phyloP scores from a whole-genome alignment of 2,797 vertebrate species.

The Cuniculus paca region DNA sequence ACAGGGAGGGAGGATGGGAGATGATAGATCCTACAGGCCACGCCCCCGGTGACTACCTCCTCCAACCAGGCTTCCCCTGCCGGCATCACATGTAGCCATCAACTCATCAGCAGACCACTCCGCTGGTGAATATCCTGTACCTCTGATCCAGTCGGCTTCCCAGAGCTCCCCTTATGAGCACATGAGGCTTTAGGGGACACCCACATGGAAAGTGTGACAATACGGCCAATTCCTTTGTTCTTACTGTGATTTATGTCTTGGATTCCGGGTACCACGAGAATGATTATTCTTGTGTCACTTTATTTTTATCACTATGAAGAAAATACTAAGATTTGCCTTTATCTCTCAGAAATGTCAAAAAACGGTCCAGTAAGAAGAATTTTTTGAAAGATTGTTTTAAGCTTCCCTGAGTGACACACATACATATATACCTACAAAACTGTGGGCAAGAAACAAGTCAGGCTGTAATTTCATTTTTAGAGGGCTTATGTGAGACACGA shows the following conservation, averaged over 20 bases:
- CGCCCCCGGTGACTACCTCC: background rate
- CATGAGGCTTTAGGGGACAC: background rate
- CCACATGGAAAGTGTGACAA: background rate
- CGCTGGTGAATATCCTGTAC: background rate
- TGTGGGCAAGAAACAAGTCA: background rate
- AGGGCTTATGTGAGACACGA: background rate
- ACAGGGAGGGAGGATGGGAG: too few relatives aligned
- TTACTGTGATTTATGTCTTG: background rate
- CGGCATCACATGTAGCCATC: background rate
- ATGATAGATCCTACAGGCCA: background rate
- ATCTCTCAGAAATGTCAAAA: background rate
- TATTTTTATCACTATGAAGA: background rate
- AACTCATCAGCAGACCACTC: background rate
- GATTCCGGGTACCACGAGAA: background rate
- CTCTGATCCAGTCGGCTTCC: background rate
- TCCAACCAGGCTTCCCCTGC: background rate
- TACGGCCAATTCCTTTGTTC: background rate
- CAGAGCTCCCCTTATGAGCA: background rate
- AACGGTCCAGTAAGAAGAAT: background rate
- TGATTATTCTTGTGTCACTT: background rate
- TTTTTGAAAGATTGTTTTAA: constrained; percentile 45
- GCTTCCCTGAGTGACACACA: background rate
- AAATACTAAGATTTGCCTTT: background rate
- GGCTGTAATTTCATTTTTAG: background rate
- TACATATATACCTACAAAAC: background rate